phyloP scores from a whole-genome alignment of 2,113 vertebrate species.

The Nothoprocta perdicaria region DNA sequence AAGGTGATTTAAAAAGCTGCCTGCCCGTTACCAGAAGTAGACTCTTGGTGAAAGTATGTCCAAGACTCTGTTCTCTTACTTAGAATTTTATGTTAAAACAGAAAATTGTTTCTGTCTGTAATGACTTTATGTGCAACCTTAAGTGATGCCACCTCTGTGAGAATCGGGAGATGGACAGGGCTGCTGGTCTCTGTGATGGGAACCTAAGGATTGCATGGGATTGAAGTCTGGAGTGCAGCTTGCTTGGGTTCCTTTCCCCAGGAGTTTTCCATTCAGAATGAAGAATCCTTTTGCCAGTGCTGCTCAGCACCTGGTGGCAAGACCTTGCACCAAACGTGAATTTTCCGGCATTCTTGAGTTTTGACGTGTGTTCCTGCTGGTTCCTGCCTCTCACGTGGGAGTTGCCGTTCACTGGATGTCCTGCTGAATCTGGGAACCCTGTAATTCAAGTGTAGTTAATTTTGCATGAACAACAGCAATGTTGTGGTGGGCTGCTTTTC shows the following conservation, averaged over 20 bases:
- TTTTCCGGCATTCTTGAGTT: conserved; percentile 32
- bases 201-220: conserved; percentile 1
- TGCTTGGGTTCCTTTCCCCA: background rate
- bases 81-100: background rate
- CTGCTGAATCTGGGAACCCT: background rate
- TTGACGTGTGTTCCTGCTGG: conserved; percentile 26
- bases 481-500: conserved; percentile 55
- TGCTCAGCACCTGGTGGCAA: background rate
- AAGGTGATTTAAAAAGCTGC: background rate
- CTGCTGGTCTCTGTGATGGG: background rate
- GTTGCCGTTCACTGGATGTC: conserved; percentile 8
- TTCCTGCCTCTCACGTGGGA: background rate
- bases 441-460: background rate
- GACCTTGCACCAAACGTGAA: background rate
- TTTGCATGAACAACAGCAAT: background rate
- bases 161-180: background rate
- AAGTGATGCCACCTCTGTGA: background rate
- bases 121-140: background rate
- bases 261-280: conserved; percentile 26
- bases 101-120: background rate
- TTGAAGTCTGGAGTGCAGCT: conserved; percentile 23
- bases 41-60: background rate
- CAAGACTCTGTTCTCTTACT: background rate
- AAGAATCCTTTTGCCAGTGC: conserved; percentile 24
- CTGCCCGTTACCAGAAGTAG: background rate